Percentiles rank a stretch among this genome's conserved stretches.
phyloP scores from a whole-genome alignment of 1,140 invertebrate species.

The Saccostrea cuccullata region DNA sequence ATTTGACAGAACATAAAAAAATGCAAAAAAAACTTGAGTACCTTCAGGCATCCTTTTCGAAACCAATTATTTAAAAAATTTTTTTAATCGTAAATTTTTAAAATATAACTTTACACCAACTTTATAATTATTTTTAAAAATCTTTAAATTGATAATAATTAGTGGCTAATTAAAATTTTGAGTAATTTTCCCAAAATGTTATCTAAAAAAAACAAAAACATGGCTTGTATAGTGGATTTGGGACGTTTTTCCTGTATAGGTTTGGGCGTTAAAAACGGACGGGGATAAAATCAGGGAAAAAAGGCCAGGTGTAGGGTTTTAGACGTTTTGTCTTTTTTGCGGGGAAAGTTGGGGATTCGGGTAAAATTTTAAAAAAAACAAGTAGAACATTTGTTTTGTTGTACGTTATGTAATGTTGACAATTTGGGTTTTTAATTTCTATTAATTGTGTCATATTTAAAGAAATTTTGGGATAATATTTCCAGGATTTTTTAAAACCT shows the following conservation, averaged over 20 bases:
- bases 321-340: neutral
- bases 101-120: too few species aligned
- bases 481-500: neutral
- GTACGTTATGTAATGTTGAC: constrained; percentile 19
- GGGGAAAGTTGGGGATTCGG: neutral
- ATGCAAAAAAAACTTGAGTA: too few species aligned
- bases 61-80: too few species aligned
- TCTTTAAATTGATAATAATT: neutral
- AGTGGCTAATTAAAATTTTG: neutral
- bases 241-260: neutral
- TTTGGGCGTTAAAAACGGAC: neutral
- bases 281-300: neutral
- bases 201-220: constrained; percentile 1
- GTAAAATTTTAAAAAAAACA: constrained; percentile 10
- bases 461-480: constrained; percentile 15
- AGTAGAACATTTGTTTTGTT: constrained; percentile 11
- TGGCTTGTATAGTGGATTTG: neutral
- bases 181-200: neutral
- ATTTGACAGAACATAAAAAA: too few species aligned
- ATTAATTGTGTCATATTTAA: constrained; percentile 20
- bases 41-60: too few species aligned
- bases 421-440: neutral
- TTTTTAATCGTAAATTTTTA: too few species aligned
- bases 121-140: too few species aligned
- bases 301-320: neutral